Percentiles rank a stretch among this genome's conserved stretches.
Conservation (phyloP, 2,888 invertebrate genomes). For the Microplitis manilae region DNA sequence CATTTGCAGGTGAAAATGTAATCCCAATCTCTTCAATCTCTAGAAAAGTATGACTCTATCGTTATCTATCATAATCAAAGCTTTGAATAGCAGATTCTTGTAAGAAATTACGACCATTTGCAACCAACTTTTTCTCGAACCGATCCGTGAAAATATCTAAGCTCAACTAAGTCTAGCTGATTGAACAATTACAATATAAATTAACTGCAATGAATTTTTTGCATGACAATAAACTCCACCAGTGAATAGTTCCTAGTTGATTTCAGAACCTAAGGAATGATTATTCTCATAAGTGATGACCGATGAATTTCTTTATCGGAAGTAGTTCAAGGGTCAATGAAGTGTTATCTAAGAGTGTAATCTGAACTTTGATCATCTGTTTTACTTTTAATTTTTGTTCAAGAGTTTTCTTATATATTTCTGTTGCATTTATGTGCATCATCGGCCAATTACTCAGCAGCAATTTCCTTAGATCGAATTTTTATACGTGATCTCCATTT, state of each 20-base stretch:
- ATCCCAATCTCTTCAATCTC: not conserved
- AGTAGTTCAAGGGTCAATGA: not conserved
- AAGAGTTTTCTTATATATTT: not conserved
- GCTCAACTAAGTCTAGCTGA: not conserved
- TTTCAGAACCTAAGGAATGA: not conserved
- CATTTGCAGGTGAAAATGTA: not conserved
- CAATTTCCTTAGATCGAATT: not conserved
- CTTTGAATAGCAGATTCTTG: no score
- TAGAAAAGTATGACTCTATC: not conserved
- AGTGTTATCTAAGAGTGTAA: not conserved
- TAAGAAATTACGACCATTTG: no score
- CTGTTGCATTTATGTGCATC: not conserved
- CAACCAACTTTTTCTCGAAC: no score
- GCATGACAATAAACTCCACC: not conserved
- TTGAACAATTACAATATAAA: not conserved
- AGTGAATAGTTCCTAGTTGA: not conserved
- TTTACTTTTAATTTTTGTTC: not conserved
- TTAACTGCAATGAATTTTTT: not conserved
- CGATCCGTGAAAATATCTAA: not conserved
- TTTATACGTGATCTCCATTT: not conserved
- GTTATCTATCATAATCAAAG: not conserved
- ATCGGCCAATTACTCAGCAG: not conserved
- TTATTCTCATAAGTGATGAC: not conserved
- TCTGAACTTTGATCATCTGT: not conserved
- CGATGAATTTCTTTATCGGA: not conserved